These are phyloP conservation scores for Amphimallon solstitiale DNA, from an alignment of 2,888 invertebrate genomes.

Conservation along the genomic window DNA sequence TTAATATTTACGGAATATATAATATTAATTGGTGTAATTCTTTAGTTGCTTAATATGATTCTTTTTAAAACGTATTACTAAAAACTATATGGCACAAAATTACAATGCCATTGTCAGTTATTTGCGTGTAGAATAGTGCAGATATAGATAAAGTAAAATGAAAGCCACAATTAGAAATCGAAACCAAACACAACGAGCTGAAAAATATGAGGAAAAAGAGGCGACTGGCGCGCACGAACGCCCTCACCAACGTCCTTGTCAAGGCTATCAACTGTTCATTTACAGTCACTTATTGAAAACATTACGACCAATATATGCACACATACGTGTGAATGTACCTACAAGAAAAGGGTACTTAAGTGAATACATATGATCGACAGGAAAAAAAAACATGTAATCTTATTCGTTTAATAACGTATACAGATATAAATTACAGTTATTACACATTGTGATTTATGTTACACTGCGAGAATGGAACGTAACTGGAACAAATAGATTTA, in stretches of 20 bases:
- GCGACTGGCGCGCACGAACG: constrained; percentile 48
- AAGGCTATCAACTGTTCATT: constrained; percentile 56
- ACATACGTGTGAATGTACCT: no score
- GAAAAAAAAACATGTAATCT: constrained; percentile 22
- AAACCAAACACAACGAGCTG: constrained; percentile 44
- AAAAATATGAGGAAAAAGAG: constrained; percentile 8
- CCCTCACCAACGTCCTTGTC: constrained; percentile 59
- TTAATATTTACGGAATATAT: no score
- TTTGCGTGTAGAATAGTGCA: no score
- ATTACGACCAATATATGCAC: constrained; percentile 12
- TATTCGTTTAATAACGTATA: constrained; percentile 26
- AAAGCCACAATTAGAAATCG: constrained; percentile 51
- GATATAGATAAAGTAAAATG: neutral
- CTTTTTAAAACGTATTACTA: no score
- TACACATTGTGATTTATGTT: constrained; percentile 31
- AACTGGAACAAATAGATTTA: constrained; percentile 26
- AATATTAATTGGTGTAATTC: no score
- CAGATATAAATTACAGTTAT: constrained; percentile 34
- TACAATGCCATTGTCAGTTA: neutral
- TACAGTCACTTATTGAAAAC: constrained; percentile 34
- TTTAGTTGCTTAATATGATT: no score
- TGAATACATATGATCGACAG: constrained; percentile 1
- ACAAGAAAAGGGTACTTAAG: constrained; percentile 21
- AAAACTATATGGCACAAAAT: no score
- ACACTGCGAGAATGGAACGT: constrained; percentile 23